Base-by-base conservation (phyloP, 2,797 vertebrate genomes). In the Melopsittacus undulatus region DNA sequence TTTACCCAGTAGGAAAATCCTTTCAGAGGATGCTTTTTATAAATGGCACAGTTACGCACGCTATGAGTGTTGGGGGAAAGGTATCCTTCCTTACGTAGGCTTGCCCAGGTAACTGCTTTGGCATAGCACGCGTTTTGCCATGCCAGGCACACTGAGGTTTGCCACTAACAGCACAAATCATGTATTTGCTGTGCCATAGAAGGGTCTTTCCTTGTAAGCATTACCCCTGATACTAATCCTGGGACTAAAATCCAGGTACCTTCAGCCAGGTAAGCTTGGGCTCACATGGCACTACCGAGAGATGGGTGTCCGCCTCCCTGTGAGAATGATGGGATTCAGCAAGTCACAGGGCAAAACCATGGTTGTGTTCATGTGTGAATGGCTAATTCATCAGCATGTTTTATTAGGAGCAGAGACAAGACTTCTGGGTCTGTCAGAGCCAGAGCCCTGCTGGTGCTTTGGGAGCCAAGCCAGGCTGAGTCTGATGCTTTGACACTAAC, bases 1-100 rank as follows among this genome's bases (percentile, higher is more conserved):
- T 96, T 95, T 85, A 92, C 90, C 61, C 79, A 21, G 87, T 5
- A 95, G 93, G 95, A 94, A 96, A 85, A 95, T 91, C 94, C 95
- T 93, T 96, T 61, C 91, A 64, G 88, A 78, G 78, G 74, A 30
- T 74, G 91, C 54, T 94, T 92, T 96, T 95, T 89, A 67, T 94
- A 90, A 59, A 75, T 38, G 11, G 20, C 1, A 5, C 20, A 11
- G 75, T 79, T 94, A 15, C 13, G 5, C 86, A 89, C 1, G 27
- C 90, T 6, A 62, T 7, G 64, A 46, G 29, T 8, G 52, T 17
- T 42, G 24, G 45, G 69, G 79, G 54, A 54, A 24, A 40, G 88
- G 75, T 17, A 30, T 68, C 38, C 73, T 87, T 72, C 61, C 56
- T 26, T 6, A 11, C 1, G 4, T 19, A 15, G 75, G 29, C 51